A percentile compares a stretch with the other conserved stretches of the same genome.
These are phyloP conservation scores for Tenualosa thibaudeaui DNA, from an alignment of 2,797 vertebrate genomes.

Conservation along the genomic window DNA sequence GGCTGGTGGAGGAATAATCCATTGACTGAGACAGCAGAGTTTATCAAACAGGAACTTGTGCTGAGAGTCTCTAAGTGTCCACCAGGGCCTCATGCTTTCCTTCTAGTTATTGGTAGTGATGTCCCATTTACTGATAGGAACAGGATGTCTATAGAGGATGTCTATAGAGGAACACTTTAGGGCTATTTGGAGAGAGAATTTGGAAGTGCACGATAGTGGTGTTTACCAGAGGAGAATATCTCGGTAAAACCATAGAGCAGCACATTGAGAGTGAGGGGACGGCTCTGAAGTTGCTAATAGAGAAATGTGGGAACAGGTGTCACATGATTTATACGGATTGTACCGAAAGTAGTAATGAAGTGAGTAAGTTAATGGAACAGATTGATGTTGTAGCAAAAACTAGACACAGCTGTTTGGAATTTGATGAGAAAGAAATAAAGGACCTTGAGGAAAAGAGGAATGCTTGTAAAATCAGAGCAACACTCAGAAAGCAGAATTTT, in stretches of 20 bases:
- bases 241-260: neutral
- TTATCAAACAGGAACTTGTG: neutral
- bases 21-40: too few relatives aligned
- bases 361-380: neutral
- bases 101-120: neutral
- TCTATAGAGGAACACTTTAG: neutral
- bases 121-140: neutral
- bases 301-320: neutral
- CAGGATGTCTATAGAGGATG: neutral
- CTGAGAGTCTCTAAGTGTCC: neutral
- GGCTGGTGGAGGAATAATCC: too few relatives aligned
- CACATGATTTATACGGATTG: neutral
- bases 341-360: neutral
- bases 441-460: neutral
- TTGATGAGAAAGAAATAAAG: neutral
- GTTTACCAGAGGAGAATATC: neutral
- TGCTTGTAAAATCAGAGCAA: neutral
- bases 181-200: neutral
- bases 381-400: neutral
- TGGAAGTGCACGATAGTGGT: neutral
- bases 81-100: neutral
- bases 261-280: neutral
- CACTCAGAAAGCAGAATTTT: neutral
- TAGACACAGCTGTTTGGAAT: neutral
- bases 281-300: neutral